Percentiles rank a stretch among this genome's conserved stretches.
phyloP scores from a whole-genome alignment of 1,140 invertebrate species.

The Bombus balteatus region DNA sequence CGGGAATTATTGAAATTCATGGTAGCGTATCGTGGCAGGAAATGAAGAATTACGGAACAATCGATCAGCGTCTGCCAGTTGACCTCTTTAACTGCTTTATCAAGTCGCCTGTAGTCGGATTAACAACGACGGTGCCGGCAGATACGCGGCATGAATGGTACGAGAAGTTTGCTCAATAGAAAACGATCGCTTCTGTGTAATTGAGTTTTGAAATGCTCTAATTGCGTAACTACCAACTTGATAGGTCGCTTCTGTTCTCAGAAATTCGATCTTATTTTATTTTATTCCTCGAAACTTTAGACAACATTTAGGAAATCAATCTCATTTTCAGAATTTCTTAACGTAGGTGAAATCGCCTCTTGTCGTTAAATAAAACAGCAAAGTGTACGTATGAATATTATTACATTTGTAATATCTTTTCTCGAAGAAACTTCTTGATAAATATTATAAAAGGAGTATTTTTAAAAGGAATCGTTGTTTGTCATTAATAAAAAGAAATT shows the following conservation, averaged over 20 bases:
- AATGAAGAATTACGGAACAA: slow-evolving; percentile 56
- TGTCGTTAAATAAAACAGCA: too few relatives aligned
- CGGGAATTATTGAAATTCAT: slow-evolving; percentile 41
- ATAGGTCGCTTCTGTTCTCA: background rate
- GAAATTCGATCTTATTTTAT: background rate
- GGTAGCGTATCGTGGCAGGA: slow-evolving; percentile 44
- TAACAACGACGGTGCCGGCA: slow-evolving; percentile 8
- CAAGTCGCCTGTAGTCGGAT: slow-evolving; percentile 36
- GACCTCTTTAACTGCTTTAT: slow-evolving; percentile 56
- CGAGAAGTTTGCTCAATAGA: slow-evolving; percentile 13
- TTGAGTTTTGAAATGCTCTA: slow-evolving; percentile 6
- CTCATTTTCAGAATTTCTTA: too few relatives aligned
- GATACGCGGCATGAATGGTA: slow-evolving; percentile 29
- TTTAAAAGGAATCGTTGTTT: too few relatives aligned
- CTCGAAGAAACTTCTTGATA: too few relatives aligned
- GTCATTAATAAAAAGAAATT: too few relatives aligned
- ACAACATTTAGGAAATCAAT: too few relatives aligned
- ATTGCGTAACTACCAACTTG: background rate
- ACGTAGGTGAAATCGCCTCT: too few relatives aligned
- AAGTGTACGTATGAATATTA: too few relatives aligned
- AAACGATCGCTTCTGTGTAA: background rate
- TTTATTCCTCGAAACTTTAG: background rate
- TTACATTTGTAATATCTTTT: too few relatives aligned
- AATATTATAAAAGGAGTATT: too few relatives aligned
- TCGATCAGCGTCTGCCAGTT: slow-evolving; percentile 50